Base-by-base conservation (phyloP, 2,888 invertebrate species). In the Apantesis nais region DNA sequence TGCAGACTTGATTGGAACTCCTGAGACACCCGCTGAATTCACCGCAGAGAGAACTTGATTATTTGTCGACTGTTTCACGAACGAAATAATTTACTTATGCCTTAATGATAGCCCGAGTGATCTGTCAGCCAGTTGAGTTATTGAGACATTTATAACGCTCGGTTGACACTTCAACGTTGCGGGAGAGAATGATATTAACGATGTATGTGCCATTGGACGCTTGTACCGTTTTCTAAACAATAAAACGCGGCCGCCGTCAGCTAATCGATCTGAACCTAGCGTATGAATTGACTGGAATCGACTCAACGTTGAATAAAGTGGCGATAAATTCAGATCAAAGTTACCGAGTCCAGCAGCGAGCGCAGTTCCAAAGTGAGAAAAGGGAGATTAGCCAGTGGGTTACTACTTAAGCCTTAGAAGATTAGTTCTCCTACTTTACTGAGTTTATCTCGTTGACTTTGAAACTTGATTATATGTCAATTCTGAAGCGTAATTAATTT, bases 1-100 rank as follows among this genome's bases (percentile, higher is more conserved):
- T 88, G 83, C 82, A 85, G 86, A 88, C 86, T 89, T 89, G 88
- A 90, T 90, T 89, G 88, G 83, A 81, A 83, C 86, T 78, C 85
- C 71, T 31, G 81, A 79, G 81, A 81, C 74, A 74, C 73, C 77
- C 71, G 62, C 70, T 66, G 73, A 74, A 72, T 74, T 66, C 68
- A 73, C 62, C 70, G 68, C 71, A 71, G 72, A 74, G 73, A 75
- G 74, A 82, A 80, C 80, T 81, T 74, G 71, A 67, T 78, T 83
- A 78, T 84, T 81, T 83, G 84, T 80, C 79, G 78, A 77, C 76
- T 82, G 85, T 83, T 83, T 81, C 83, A 82, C 83, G 81, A 84
- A 85, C 76, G 79, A 83, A 83, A 83, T 86, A 88, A 89, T 87
- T 86, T 84, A 83, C 85, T 88, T 86, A 85, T 81, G 80, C 78